phyloP scores from a whole-genome alignment of 2,888 invertebrate genomes.

The Ctena decussata region DNA sequence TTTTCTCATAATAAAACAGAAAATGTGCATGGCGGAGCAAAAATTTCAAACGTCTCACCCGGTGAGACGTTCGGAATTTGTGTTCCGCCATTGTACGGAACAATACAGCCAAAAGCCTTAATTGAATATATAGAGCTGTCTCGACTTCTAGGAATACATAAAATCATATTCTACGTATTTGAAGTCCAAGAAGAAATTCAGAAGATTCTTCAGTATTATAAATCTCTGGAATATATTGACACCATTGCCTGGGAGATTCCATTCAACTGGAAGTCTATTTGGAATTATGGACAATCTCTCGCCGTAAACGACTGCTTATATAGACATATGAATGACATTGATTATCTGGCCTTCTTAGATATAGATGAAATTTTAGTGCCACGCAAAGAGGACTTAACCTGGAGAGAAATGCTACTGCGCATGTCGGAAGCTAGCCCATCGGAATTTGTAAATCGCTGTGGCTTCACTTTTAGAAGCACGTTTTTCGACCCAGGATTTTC shows the following conservation, averaged over 20 bases:
- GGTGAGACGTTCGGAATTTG: slow-evolving; percentile 62
- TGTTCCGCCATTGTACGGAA: slow-evolving; percentile 81
- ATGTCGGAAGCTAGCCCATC: slow-evolving; percentile 7
- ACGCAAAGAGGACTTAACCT: slow-evolving; percentile 51
- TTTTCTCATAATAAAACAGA: not conserved
- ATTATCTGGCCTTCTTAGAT: slow-evolving; percentile 78
- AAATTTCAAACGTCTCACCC: no score
- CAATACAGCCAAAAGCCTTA: slow-evolving; percentile 66
- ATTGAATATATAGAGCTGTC: slow-evolving; percentile 81
- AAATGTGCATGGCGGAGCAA: no score
- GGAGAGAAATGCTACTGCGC: slow-evolving; percentile 60
- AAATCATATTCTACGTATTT: slow-evolving; percentile 78
- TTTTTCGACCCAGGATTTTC: slow-evolving; percentile 78
- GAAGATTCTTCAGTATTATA: slow-evolving; percentile 72
- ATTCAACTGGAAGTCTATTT: slow-evolving; percentile 62
- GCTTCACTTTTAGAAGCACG: slow-evolving; percentile 78
- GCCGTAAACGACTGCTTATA: slow-evolving; percentile 83
- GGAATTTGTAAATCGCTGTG: slow-evolving; percentile 66
- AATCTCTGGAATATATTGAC: slow-evolving; percentile 60
- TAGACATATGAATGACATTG: slow-evolving; percentile 74
- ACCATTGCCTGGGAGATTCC: slow-evolving; percentile 76
- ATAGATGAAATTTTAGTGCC: slow-evolving; percentile 81
- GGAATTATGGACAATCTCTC: slow-evolving; percentile 82
- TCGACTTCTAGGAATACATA: slow-evolving; percentile 76
- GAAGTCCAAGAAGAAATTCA: slow-evolving; percentile 55